These are phyloP conservation scores for Brachyalestes nurse DNA, from an alignment of 2,797 vertebrate genomes.

Conservation along the genomic window DNA sequence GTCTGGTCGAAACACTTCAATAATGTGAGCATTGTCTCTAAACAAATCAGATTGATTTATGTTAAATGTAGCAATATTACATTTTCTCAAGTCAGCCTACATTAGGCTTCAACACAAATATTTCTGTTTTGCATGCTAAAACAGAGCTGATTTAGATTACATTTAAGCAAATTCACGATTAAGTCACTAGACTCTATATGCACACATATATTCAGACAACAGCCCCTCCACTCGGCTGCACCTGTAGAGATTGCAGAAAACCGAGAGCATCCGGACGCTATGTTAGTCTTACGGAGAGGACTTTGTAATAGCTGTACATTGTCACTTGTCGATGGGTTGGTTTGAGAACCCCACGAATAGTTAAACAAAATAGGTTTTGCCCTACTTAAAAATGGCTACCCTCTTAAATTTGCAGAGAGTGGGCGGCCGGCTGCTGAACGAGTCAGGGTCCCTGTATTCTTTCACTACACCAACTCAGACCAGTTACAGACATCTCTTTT, in stretches of 20 bases:
- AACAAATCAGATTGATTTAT: background rate
- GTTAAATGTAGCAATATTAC: background rate
- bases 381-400: constrained; percentile 50
- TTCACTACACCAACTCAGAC: background rate
- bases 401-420: constrained; percentile 29
- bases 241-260: constrained; percentile 26
- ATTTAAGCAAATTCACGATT: too few relatives aligned
- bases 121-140: background rate
- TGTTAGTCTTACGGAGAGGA: background rate
- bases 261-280: background rate
- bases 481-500: background rate
- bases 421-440: constrained; percentile 33
- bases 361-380: constrained; percentile 24
- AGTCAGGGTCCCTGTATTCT: background rate
- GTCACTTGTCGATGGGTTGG: background rate
- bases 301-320: background rate
- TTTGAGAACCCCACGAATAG: background rate
- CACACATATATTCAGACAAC: background rate
- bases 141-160: background rate
- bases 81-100: background rate
- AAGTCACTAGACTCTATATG: too few relatives aligned
- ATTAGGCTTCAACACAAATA: background rate
- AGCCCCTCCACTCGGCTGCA: constrained; percentile 27
- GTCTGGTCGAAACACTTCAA: background rate
- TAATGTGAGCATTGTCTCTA: background rate